phyloP scores from a whole-genome alignment of 2,797 vertebrate genomes.

The Argya squamiceps region DNA sequence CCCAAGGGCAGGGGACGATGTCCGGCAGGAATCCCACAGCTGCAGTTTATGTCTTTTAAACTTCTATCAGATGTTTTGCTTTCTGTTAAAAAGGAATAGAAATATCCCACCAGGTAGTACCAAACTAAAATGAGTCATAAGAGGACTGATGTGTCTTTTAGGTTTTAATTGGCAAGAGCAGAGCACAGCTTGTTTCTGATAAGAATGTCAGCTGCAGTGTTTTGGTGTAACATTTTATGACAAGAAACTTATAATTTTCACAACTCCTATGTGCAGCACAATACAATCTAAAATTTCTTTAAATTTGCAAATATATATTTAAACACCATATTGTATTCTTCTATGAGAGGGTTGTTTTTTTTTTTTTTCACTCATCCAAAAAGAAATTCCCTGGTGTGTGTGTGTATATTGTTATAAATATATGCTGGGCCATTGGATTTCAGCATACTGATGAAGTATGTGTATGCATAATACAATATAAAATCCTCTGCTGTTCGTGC shows the following conservation, averaged over 20 bases:
- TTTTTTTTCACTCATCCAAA: background rate
- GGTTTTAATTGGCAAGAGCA: background rate
- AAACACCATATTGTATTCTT: background rate
- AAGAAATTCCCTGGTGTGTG: background rate
- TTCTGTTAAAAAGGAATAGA: background rate
- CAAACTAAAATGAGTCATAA: background rate
- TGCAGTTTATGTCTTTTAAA: background rate
- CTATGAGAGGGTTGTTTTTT: background rate
- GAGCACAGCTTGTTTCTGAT: background rate
- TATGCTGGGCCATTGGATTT: background rate
- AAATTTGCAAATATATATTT: background rate
- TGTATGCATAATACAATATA: background rate
- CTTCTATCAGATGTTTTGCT: background rate
- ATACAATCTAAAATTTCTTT: background rate
- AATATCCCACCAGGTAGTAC: background rate
- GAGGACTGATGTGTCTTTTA: background rate
- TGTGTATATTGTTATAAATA: background rate
- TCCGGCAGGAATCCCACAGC: rapidly evolving
- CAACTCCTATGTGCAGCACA: background rate
- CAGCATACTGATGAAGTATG: background rate
- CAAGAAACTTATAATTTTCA: background rate
- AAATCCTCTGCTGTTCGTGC: background rate
- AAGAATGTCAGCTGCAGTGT: background rate
- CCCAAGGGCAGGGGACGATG: background rate
- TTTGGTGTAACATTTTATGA: background rate